A percentile compares a stretch with the other conserved stretches of the same genome.
These are phyloP conservation scores for Pantherophis alleghaniensis DNA, from an alignment of 2,797 vertebrate species.

Conservation along the genomic window DNA sequence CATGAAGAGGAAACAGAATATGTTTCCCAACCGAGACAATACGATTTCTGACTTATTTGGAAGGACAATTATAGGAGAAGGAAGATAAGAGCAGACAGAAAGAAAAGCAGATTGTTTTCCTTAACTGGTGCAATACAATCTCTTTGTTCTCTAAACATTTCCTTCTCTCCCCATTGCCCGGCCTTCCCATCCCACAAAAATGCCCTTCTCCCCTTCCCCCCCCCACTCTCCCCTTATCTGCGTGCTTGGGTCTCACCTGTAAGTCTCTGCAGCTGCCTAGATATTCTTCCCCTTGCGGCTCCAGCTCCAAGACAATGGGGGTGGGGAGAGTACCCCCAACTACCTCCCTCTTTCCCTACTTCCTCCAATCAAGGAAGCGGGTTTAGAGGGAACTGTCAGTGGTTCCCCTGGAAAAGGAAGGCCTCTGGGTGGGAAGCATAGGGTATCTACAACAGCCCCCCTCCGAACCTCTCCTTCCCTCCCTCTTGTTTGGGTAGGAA, in stretches of 20 bases:
- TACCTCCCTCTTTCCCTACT: conserved; percentile 25
- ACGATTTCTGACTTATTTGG: neutral
- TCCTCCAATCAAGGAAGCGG: conserved; percentile 23
- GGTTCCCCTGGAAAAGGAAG: conserved; percentile 15
- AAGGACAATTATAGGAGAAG: neutral
- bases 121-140: neutral
- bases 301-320: conserved; percentile 28
- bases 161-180: neutral
- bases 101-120: neutral
- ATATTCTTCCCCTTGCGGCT: conserved; percentile 24
- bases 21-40: neutral
- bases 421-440: conserved; percentile 1
- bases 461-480: neutral
- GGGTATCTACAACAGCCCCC: conserved; percentile 3
- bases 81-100: neutral
- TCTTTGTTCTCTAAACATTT: neutral
- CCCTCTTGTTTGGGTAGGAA: neutral
- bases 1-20: neutral
- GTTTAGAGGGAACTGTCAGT: neutral
- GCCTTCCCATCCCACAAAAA: neutral
- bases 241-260: conserved; percentile 25
- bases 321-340: conserved; percentile 17
- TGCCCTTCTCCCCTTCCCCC: neutral
- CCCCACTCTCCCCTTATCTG: neutral
- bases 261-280: conserved; percentile 27